phyloP scores from a whole-genome alignment of 2,888 invertebrate genomes.

The Amphimallon solstitiale region DNA sequence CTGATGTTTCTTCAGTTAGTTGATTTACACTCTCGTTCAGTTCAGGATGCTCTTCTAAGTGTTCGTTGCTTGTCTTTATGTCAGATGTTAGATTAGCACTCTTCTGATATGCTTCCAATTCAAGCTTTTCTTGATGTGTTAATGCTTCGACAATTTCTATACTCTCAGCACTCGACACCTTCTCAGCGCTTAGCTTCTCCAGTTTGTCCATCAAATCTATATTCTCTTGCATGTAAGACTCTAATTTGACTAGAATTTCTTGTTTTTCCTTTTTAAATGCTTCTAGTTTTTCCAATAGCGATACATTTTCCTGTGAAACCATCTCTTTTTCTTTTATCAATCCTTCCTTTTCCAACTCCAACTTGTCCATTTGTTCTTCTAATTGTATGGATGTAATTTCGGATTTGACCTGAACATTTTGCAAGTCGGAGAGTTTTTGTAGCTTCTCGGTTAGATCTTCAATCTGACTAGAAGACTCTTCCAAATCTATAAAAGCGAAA shows the following conservation, averaged over 20 bases:
- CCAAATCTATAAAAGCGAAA: slow-evolving; percentile 61
- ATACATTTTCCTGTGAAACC: slow-evolving; percentile 66
- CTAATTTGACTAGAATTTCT: slow-evolving; percentile 70
- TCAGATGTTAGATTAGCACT: slow-evolving; percentile 57
- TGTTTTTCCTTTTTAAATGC: slow-evolving; percentile 70
- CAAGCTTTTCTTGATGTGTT: slow-evolving; percentile 76
- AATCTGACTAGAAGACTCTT: slow-evolving; percentile 71
- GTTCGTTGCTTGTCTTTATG: slow-evolving; percentile 52
- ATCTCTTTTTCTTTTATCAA: slow-evolving; percentile 65
- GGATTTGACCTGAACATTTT: slow-evolving; percentile 77
- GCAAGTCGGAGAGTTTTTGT: slow-evolving; percentile 70
- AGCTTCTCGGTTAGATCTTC: slow-evolving; percentile 70
- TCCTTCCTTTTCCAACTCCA: slow-evolving; percentile 66
- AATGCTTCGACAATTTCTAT: slow-evolving; percentile 79
- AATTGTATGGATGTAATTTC: slow-evolving; percentile 82
- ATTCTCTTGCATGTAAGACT: slow-evolving; percentile 77
- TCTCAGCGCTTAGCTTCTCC: slow-evolving; percentile 76
- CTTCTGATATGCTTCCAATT: slow-evolving; percentile 75
- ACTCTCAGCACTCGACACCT: slow-evolving; percentile 79
- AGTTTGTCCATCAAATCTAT: slow-evolving; percentile 78
- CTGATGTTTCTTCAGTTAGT: slow-evolving; percentile 72
- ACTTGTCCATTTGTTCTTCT: slow-evolving; percentile 77
- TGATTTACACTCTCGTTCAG: slow-evolving; percentile 69
- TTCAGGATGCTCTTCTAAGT: slow-evolving; percentile 58
- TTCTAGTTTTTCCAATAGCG: slow-evolving; percentile 68